Conservation (phyloP, 2,797 vertebrate genomes). For the Sphenodon punctatus region DNA sequence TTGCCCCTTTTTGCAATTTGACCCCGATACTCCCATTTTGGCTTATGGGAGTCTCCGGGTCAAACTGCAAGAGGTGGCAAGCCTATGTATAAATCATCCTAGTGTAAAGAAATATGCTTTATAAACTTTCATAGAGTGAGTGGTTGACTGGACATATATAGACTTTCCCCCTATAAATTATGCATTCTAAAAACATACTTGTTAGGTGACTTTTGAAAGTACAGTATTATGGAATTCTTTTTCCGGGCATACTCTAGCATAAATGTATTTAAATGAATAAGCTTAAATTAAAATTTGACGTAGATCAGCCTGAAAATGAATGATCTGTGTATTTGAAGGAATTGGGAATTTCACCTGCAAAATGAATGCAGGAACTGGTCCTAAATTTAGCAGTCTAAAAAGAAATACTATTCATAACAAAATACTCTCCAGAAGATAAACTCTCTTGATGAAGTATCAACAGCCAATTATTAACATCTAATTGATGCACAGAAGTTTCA, state of each 20-base stretch:
- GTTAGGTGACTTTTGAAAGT: not conserved
- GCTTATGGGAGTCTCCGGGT: no score
- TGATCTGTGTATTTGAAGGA: not conserved
- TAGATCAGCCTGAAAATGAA: not conserved
- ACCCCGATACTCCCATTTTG: no score
- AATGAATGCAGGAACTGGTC: not conserved
- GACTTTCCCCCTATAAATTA: fast-evolving
- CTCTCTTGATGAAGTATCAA: no score
- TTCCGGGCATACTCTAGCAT: not conserved
- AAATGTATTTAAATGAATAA: not conserved
- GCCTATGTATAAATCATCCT: no score
- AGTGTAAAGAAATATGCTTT: no score
- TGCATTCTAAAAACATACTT: not conserved
- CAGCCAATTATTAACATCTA: no score
- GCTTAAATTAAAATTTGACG: not conserved
- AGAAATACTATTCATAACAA: not conserved
- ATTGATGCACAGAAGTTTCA: not conserved
- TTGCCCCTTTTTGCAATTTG: no score
- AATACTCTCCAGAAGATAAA: no score
- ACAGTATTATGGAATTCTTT: not conserved
- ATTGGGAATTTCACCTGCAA: not conserved
- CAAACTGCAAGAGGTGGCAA: no score
- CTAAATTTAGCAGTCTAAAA: not conserved
- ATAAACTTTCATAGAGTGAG: not conserved
- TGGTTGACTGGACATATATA: not conserved